phyloP scores from a whole-genome alignment of 2,113 vertebrate species.

The Plotosus lineatus region DNA sequence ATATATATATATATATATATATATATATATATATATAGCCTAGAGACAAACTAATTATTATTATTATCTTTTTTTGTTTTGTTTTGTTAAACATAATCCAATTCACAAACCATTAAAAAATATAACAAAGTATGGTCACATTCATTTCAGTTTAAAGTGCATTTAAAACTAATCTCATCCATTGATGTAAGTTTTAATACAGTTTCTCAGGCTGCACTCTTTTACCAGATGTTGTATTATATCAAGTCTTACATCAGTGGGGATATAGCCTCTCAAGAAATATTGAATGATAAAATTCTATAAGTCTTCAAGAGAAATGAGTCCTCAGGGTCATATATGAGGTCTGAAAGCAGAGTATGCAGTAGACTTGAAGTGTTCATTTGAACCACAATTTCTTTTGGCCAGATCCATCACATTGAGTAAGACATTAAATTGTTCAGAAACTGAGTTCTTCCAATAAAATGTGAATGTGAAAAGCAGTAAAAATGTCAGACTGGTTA shows the following conservation, averaged over 20 bases:
- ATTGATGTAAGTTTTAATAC: conserved; percentile 14
- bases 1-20: too few species aligned
- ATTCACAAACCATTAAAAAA: not conserved
- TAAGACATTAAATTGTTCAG: conserved; percentile 26
- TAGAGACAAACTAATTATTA: too few species aligned
- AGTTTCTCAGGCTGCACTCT: not conserved
- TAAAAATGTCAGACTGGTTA: not conserved
- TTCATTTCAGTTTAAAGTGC: not conserved
- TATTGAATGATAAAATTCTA: conserved; percentile 22
- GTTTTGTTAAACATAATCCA: not conserved
- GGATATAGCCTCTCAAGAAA: conserved; percentile 1
- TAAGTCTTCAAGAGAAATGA: conserved; percentile 12
- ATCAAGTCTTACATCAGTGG: conserved; percentile 1
- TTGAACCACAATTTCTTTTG: not conserved
- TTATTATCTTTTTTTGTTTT: too few species aligned
- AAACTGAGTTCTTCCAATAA: not conserved
- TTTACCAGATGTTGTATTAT: conserved; percentile 4
- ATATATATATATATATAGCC: too few species aligned
- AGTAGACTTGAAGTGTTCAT: conserved; percentile 2
- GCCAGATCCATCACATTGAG: conserved; percentile 8
- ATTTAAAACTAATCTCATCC: not conserved
- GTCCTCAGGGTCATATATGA: not conserved
- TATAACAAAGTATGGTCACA: not conserved
- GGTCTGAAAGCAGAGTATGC: conserved; percentile 13
- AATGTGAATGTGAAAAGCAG: not conserved